Evolutionary conservation across 2,113 vertebrate species (phyloP).

Genomic region (Suricata suricatta): DNA sequence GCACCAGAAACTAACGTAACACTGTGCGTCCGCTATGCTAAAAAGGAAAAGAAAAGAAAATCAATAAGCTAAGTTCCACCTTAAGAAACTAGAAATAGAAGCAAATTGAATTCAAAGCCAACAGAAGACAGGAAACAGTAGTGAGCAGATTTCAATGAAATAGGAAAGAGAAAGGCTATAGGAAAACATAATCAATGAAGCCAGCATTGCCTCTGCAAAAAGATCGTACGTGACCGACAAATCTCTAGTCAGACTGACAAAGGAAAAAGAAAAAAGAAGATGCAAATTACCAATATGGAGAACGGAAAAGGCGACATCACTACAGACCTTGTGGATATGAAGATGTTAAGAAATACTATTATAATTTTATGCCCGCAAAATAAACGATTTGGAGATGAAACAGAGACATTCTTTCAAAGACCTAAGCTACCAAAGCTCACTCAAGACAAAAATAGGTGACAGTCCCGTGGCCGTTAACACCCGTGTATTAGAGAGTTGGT

Average conservation of each 20-base stretch:
- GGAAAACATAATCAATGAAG: not conserved
- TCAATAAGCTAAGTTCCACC: not conserved
- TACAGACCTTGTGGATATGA: rapidly evolving
- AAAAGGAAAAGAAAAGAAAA: not conserved
- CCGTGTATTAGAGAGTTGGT: not conserved
- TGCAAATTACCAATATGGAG: not conserved
- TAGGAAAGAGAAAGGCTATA: not conserved
- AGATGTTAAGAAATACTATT: rapidly evolving
- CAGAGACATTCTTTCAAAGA: not conserved
- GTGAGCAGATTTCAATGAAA: not conserved
- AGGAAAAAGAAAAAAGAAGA: not conserved
- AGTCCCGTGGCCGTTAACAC: rapidly evolving
- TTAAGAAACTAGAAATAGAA: not conserved
- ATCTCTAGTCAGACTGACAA: not conserved
- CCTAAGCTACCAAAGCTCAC: not conserved
- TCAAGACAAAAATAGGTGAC: not conserved
- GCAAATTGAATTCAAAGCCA: not conserved
- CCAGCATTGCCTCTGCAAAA: not conserved
- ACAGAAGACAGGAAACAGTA: not conserved
- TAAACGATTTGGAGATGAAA: not conserved
- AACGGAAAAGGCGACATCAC: not conserved
- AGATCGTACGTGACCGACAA: not conserved
- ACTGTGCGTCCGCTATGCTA: not conserved
- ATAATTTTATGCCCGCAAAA: not conserved
- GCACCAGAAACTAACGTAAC: not conserved